Evolutionary conservation across 1,140 invertebrate species (phyloP), one percentile per base, ranked within the genome.

Genomic region (Neodiprion virginianus): DNA sequence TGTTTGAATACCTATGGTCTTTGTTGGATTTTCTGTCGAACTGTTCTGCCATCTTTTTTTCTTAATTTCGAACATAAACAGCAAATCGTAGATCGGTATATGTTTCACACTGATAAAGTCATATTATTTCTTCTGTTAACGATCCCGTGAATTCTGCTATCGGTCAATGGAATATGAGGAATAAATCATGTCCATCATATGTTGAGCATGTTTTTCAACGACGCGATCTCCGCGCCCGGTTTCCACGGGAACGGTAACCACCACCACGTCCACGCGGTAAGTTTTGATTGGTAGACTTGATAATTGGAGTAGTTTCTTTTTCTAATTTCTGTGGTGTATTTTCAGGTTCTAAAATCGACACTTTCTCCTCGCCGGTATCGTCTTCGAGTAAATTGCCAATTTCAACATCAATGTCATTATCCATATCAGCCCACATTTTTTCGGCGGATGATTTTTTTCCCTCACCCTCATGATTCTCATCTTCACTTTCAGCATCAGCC

Each of bases 341-440:
- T 72, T 48, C 4, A 21, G 53, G 47, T 47, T 76, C 48, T 71
- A 48, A 47, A 21, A 47, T 23, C 21, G 48, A 61, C 7, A 78
- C 75, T 12, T 86, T 83, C 9, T 86, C 85, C 40, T 87, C 84
- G n/a, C 76, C 79, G 23, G 79, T 79, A 67, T 80, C 84, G 66
- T 84, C 86, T 28, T 75, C 72, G 3, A 84, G 78, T 49, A 85
- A 73, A 75, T 87, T 85, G 53, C 83, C 81, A 67, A 84, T 81
- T 28, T 83, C 84, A 1, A 79, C 74, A 17, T 85, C 85, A 21
- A 83, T 79, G 5, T 89, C 87, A 67, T 86, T 84, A 23, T 86
- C 83, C 14, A 82, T 83, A 49, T 87, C 86, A 0, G 82, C 80
- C 77, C 84, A 81, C 68, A 83, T 77, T 72, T 85, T 85, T 21